Conservation (phyloP, 2,888 invertebrate species). For the Leptinotarsa rubiginosa region DNA sequence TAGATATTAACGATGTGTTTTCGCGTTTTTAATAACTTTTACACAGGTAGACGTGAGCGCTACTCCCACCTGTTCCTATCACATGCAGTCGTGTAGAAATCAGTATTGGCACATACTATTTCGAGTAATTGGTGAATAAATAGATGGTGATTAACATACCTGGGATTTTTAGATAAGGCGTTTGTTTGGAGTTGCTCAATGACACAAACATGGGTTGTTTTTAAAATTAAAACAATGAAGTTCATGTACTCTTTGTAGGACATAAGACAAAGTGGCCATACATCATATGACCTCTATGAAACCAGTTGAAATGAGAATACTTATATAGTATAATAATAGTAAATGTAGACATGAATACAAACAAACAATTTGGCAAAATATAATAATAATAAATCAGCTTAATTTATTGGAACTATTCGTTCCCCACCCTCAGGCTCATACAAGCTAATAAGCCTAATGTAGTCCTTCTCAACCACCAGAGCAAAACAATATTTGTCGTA, state of each 20-base stretch:
- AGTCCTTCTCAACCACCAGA: no score
- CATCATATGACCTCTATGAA: no score
- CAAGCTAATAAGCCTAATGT: no score
- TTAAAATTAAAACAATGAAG: background rate
- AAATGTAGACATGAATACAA: no score
- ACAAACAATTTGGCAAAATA: no score
- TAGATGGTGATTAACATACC: constrained; percentile 25
- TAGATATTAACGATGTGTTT: background rate
- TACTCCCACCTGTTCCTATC: constrained; percentile 27
- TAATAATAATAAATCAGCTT: no score
- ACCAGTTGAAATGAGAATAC: no score
- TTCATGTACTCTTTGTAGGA: background rate
- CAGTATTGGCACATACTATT: constrained; percentile 39
- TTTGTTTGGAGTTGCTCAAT: background rate
- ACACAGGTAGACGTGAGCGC: constrained; percentile 22
- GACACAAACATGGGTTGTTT: background rate
- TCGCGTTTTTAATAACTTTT: constrained; percentile 7
- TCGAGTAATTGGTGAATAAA: constrained; percentile 35
- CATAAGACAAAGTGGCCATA: no score
- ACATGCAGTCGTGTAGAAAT: constrained; percentile 33
- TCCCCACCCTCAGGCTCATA: no score
- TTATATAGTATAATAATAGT: no score
- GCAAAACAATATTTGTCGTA: no score
- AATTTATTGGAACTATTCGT: no score
- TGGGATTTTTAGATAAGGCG: constrained; percentile 15